These are phyloP conservation scores for Tolypeutes matacus DNA, from an alignment of 2,797 vertebrate genomes.

Conservation along the genomic window DNA sequence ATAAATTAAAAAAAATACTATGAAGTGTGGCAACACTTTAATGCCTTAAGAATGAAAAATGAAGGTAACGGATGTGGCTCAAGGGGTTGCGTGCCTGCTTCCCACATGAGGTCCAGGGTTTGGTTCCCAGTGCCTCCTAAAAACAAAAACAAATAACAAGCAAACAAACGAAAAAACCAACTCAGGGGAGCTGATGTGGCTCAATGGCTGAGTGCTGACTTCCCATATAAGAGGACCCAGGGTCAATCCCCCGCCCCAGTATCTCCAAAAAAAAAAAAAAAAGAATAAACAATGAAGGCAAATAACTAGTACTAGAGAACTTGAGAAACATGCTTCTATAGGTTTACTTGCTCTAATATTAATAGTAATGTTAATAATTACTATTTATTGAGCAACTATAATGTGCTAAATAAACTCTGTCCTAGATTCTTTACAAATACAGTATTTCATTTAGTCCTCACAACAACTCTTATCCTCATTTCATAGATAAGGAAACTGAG, in stretches of 20 bases:
- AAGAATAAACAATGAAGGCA: constrained; percentile 31
- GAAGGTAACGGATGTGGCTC: not conserved
- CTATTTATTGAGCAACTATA: not conserved
- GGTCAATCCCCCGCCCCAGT: no score
- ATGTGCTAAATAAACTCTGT: constrained; percentile 50
- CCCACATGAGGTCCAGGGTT: no score
- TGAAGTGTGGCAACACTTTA: constrained; percentile 37
- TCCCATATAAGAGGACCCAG: no score
- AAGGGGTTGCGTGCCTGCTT: no score
- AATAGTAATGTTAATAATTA: constrained; percentile 39
- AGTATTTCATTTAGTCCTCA: constrained; percentile 41
- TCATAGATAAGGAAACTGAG: constrained; percentile 46
- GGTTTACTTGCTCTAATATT: constrained; percentile 52
- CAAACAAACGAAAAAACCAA: no score
- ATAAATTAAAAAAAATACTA: constrained; percentile 45
- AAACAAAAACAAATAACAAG: no score
- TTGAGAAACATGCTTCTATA: constrained; percentile 57
- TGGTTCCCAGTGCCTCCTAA: no score
- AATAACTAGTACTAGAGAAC: not conserved
- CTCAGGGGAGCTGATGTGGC: no score
- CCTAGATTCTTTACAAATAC: constrained; percentile 36
- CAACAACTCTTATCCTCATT: not conserved
- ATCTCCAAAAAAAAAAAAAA: no score
- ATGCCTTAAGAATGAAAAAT: constrained; percentile 41
- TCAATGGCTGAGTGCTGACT: no score